Evolutionary conservation across 2,113 vertebrate genomes (phyloP).

Genomic region (Ailuropoda melanoleuca): DNA sequence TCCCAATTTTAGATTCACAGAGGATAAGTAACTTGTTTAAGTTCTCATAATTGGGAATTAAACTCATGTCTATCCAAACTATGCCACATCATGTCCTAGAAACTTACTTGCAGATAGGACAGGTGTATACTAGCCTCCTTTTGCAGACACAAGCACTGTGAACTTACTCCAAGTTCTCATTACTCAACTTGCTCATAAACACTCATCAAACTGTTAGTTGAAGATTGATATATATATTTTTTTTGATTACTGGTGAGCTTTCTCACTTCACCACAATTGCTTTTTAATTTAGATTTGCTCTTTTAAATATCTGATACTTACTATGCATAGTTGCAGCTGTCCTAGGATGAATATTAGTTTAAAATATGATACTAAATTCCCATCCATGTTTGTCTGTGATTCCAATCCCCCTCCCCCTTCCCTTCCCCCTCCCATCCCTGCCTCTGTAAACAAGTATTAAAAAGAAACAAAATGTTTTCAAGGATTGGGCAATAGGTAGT

Average conservation of each 20-base stretch:
- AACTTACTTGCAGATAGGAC: not conserved
- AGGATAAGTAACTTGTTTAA: not conserved
- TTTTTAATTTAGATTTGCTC: not conserved
- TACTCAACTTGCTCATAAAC: not conserved
- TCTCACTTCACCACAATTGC: not conserved
- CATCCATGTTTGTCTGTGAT: not conserved
- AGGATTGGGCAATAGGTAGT: not conserved
- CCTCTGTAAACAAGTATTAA: not conserved
- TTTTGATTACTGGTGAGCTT: not conserved
- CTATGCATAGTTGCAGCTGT: not conserved
- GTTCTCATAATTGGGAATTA: not conserved
- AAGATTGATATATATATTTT: not conserved
- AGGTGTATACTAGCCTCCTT: not conserved
- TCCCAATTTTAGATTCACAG: not conserved
- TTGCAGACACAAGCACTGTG: not conserved
- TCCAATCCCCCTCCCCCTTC: not conserved
- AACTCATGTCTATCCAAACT: too few relatives aligned
- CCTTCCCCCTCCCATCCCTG: not conserved
- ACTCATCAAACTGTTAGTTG: not conserved
- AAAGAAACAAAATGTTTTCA: not conserved
- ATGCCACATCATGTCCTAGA: not conserved
- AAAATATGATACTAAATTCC: not conserved
- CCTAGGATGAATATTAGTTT: not conserved
- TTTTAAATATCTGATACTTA: not conserved
- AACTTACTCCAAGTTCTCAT: not conserved